phyloP scores from a whole-genome alignment of 2,888 invertebrate genomes.

The Leptinotarsa juncta region DNA sequence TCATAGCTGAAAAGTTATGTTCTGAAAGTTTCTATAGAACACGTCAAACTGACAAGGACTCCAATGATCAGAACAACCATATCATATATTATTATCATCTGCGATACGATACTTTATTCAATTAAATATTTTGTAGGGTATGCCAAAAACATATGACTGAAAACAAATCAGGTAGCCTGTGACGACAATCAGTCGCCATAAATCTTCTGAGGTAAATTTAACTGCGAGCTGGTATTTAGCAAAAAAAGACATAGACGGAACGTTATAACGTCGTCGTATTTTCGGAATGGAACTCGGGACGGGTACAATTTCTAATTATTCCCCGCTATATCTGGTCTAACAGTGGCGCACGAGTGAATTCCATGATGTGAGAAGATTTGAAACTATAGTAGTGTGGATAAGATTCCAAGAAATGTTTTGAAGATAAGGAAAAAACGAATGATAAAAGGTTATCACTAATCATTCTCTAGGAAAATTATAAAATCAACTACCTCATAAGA shows the following conservation, averaged over 20 bases:
- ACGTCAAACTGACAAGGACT: too few relatives aligned
- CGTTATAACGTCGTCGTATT: conserved; percentile 10
- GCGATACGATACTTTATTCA: not conserved
- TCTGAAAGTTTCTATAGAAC: too few relatives aligned
- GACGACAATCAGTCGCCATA: conserved; percentile 32
- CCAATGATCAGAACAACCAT: too few relatives aligned
- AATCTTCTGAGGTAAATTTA: conserved; percentile 25
- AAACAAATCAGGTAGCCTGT: conserved; percentile 34
- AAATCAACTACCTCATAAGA: too few relatives aligned
- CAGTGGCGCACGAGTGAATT: conserved; percentile 1
- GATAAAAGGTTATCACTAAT: too few relatives aligned
- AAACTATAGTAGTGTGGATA: too few relatives aligned
- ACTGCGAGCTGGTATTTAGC: conserved; percentile 16
- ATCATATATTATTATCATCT: too few relatives aligned
- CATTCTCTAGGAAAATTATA: too few relatives aligned
- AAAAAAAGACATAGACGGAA: conserved; percentile 9
- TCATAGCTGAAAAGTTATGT: too few relatives aligned
- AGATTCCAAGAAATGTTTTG: too few relatives aligned
- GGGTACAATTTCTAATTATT: conserved; percentile 11
- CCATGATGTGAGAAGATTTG: not conserved
- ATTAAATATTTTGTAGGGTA: not conserved
- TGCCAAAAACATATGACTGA: conserved; percentile 26
- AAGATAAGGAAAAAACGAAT: too few relatives aligned
- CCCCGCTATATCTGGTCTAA: not conserved
- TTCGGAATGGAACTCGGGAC: conserved; percentile 14